Evolutionary conservation across 1,140 invertebrate genomes (phyloP), one percentile per base, ranked within the genome.

Genomic region (Nebria ingens): DNA sequence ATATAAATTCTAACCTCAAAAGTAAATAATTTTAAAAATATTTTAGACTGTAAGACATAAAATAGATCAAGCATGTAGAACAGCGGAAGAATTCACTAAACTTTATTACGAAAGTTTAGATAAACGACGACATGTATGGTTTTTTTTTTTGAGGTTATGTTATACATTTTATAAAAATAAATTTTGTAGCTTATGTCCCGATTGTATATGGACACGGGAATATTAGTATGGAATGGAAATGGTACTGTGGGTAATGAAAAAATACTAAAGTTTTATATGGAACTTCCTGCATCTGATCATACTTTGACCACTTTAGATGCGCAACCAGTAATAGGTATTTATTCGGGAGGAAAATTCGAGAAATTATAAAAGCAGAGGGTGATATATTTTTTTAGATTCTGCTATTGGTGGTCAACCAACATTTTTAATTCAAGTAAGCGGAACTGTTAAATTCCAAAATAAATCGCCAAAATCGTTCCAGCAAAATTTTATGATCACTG

Each of bases 221-320:
- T 82, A 19, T 70, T 92, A 49, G 82, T 89, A 21, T 94, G 89
- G 89, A 92, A 93, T 76, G 91, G 91, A 23, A 90, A 90, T 73
- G 79, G 81, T 17, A 75, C 83, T 0, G 79, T 71, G 57, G 87
- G 87, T 4, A 82, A 79, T 64, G 82, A 86, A 51, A 80, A 76
- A 49, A 91, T 93, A 55, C 80, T 88, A 63, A 87, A 87, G 63
- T 91, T 88, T 68, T 79, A 84, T 60, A 78, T 84, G 61, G 82
- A 85, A 56, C 66, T 92, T 55, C 89, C 89, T 21, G 65, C 78
- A 2, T 82, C 86, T 42, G 80, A 81, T 60, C 86, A 90, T 68
- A 74, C 71, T 19, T 56, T 91, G 21, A 78, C 73, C 50, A 85
- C 84, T 1, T 66, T 92, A 20, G 89, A 93, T 70, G 80, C 87